phyloP scores from a whole-genome alignment of 2,113 vertebrate species.

The Upupa epops region DNA sequence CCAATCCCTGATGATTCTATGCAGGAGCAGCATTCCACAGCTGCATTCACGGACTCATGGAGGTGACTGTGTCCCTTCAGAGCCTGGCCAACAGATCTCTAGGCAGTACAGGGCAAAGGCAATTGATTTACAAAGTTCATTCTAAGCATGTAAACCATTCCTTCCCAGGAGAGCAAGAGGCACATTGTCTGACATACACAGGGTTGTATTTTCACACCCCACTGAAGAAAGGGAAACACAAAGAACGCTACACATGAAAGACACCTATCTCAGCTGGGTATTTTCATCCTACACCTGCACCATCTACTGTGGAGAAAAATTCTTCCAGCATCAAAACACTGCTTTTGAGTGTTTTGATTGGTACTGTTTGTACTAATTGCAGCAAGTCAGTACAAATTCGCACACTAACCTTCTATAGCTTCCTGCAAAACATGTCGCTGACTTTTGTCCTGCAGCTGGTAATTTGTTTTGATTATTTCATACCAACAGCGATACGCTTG shows the following conservation, averaged over 20 bases:
- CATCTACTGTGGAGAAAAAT: neutral
- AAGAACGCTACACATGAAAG: rapidly evolving
- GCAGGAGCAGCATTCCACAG: neutral
- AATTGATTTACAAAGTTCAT: neutral
- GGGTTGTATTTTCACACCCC: neutral
- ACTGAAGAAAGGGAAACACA: neutral
- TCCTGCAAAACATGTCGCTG: neutral
- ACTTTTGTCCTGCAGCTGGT: constrained; percentile 20
- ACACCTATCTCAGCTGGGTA: neutral
- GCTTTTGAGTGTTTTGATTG: neutral
- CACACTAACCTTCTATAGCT: neutral
- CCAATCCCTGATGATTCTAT: too few relatives aligned
- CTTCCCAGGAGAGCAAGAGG: neutral
- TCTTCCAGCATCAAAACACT: neutral
- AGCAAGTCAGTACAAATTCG: neutral
- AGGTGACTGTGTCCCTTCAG: neutral
- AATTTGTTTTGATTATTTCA: constrained; percentile 52
- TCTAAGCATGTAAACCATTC: neutral
- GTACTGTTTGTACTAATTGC: too few relatives aligned
- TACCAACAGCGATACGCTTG: constrained; percentile 30
- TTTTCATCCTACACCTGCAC: neutral
- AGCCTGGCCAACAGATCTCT: neutral
- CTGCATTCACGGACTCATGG: rapidly evolving
- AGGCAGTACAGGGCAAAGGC: neutral
- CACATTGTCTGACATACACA: neutral